Percentiles rank a stretch among this genome's conserved stretches.
These are phyloP conservation scores for Bradypus variegatus DNA, from an alignment of 2,797 vertebrate species.

Conservation along the genomic window DNA sequence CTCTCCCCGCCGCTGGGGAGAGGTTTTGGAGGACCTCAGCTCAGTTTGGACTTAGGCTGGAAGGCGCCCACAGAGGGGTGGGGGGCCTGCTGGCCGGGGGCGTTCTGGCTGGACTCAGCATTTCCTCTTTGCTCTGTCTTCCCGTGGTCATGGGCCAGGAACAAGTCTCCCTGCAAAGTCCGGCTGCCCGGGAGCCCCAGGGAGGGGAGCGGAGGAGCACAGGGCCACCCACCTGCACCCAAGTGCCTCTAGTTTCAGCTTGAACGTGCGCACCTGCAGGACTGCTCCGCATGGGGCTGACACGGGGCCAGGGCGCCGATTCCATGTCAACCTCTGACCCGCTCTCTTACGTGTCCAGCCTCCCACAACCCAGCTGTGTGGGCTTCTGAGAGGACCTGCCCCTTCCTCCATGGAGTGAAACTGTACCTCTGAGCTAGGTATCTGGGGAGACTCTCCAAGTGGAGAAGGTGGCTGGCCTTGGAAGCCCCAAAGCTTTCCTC, in stretches of 20 bases:
- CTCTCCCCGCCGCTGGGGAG: neutral
- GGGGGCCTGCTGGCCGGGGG: neutral
- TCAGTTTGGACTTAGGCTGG: neutral
- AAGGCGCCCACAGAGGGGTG: neutral
- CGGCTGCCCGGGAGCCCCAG: neutral
- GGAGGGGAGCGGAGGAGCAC: neutral
- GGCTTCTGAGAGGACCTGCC: neutral
- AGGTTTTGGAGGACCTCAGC: neutral
- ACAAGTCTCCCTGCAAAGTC: too few relatives aligned
- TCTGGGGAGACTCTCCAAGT: neutral
- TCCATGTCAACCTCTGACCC: rapidly evolving
- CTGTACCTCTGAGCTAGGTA: neutral
- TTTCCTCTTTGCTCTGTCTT: too few relatives aligned
- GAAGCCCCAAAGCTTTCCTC: neutral
- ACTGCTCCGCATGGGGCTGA: neutral
- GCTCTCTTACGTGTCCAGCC: neutral
- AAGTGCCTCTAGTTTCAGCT: rapidly evolving
- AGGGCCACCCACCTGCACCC: too few relatives aligned
- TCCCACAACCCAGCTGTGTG: neutral
- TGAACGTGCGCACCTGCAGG: neutral
- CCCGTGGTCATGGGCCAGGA: neutral
- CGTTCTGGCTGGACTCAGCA: too few relatives aligned
- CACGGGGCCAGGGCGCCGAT: neutral
- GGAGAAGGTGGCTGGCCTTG: neutral
- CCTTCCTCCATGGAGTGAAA: neutral